Conservation (phyloP, 2,888 invertebrate genomes). For the Bellardia pandia region DNA sequence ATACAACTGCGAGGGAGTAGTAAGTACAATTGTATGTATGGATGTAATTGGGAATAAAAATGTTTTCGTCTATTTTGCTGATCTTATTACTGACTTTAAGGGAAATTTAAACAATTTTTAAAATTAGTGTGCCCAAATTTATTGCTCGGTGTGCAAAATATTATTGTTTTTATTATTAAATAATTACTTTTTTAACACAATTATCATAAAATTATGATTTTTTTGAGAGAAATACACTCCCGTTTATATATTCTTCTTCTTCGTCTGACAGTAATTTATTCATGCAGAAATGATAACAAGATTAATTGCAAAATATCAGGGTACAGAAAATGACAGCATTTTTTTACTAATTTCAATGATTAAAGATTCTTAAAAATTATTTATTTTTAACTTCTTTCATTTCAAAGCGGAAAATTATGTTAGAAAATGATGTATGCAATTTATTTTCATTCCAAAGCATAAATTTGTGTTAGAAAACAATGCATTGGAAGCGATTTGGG, state of each 20-base stretch:
- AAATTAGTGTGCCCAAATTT: background rate
- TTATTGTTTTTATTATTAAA: constrained; percentile 7
- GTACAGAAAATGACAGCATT: background rate
- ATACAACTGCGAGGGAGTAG: constrained; percentile 34
- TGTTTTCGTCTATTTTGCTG: constrained; percentile 4
- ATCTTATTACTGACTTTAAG: background rate
- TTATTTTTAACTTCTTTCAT: no score
- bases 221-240: constrained; percentile 26
- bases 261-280: background rate
- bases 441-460: no score
- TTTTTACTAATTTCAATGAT: no score
- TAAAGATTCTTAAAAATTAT: no score
- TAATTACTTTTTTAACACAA: constrained; percentile 20
- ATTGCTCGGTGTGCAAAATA: background rate
- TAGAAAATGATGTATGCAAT: no score
- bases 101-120: background rate
- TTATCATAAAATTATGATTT: constrained; percentile 16
- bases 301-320: constrained; percentile 6
- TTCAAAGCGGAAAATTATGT: no score
- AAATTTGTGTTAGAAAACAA: no score
- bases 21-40: background rate
- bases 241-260: constrained; percentile 48
- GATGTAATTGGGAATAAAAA: background rate
- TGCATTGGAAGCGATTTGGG: no score
- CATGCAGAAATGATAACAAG: constrained; percentile 1